phyloP scores from a whole-genome alignment of 2,888 invertebrate genomes.

The Sesia apiformis region DNA sequence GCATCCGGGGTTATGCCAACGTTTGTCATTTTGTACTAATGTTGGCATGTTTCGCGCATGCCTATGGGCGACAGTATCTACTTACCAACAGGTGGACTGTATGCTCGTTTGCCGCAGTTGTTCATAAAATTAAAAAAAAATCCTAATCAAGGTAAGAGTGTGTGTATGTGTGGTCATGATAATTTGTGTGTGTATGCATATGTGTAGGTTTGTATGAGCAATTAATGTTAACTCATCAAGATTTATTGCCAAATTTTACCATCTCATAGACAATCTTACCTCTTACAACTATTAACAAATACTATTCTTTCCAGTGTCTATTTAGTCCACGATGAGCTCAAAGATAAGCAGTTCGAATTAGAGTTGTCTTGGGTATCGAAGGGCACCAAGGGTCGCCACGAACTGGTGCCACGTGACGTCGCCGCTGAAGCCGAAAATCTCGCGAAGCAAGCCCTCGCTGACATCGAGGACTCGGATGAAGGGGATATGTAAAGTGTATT shows the following conservation, averaged over 20 bases:
- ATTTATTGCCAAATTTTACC: too few relatives aligned
- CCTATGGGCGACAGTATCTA: too few relatives aligned
- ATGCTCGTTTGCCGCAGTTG: too few relatives aligned
- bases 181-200: neutral
- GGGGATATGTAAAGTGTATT: constrained; percentile 77
- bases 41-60: too few relatives aligned
- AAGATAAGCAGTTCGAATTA: constrained; percentile 95
- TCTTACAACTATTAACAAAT: neutral
- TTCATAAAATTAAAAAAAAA: too few relatives aligned
- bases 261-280: constrained; percentile 3
- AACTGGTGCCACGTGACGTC: constrained; percentile 83
- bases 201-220: too few relatives aligned
- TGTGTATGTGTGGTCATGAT: neutral
- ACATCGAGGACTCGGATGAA: constrained; percentile 89
- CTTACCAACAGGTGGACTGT: too few relatives aligned
- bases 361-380: constrained; percentile 96
- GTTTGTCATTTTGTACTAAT: too few relatives aligned
- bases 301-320: constrained; percentile 77
- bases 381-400: constrained; percentile 85
- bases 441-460: constrained; percentile 90
- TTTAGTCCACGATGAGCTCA: constrained; percentile 93
- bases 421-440: constrained; percentile 89
- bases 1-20: too few relatives aligned
- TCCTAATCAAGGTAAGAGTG: too few relatives aligned
- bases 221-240: too few relatives aligned